A percentile compares a stretch with the other conserved stretches of the same genome.
Conservation (phyloP, 2,888 invertebrate genomes). For the Campopleginae sp. region DNA sequence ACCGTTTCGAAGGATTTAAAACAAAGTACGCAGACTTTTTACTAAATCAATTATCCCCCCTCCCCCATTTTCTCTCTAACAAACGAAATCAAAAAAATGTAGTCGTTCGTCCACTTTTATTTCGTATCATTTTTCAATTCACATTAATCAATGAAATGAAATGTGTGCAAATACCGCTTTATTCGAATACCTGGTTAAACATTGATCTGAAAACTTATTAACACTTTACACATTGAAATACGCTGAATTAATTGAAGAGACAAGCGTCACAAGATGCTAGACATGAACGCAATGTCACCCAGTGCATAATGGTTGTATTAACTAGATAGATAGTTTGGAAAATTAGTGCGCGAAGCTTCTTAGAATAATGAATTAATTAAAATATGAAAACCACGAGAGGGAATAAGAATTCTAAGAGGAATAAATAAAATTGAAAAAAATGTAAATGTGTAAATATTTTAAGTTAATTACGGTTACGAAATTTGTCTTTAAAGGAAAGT, state of each 20-base stretch:
- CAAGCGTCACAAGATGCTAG: conserved; percentile 64
- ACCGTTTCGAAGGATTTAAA: conserved; percentile 48
- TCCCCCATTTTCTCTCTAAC: conserved; percentile 47
- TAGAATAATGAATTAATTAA: conserved; percentile 43
- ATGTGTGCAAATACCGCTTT: not conserved
- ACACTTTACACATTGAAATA: conserved; percentile 8
- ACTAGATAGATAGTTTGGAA: conserved; percentile 62
- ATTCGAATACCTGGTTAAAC: not conserved
- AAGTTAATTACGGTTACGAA: conserved; percentile 66
- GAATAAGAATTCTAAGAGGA: conserved; percentile 45
- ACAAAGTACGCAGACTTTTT: conserved; percentile 19
- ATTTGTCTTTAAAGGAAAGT: conserved; percentile 45
- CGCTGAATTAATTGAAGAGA: conserved; percentile 17
- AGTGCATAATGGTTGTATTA: conserved; percentile 74
- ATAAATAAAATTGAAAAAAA: conserved; percentile 53
- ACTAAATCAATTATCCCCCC: not conserved
- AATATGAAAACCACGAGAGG: conserved; percentile 19
- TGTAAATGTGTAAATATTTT: conserved; percentile 76
- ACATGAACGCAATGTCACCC: conserved; percentile 62
- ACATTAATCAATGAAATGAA: conserved; percentile 23
- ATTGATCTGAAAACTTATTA: conserved; percentile 68
- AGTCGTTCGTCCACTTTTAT: not conserved
- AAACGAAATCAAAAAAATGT: conserved; percentile 3
- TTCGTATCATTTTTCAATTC: conserved; percentile 23
- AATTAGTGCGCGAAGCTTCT: conserved; percentile 64